A percentile compares a stretch with the other conserved stretches of the same genome.
Conservation (phyloP, 1,140 invertebrate genomes). For the Orussus abietinus region DNA sequence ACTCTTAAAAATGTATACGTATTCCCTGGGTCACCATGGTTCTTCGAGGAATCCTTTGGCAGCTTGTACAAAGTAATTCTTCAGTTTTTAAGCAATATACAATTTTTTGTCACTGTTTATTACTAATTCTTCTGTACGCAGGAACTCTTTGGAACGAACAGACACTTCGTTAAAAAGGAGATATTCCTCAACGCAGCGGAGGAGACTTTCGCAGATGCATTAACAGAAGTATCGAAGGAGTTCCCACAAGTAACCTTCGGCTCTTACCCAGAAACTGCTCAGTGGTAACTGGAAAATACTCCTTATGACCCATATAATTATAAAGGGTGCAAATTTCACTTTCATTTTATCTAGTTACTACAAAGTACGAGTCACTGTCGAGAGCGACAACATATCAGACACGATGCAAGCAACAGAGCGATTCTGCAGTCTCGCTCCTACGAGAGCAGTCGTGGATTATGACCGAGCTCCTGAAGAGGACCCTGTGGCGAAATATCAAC, state of each 20-base stretch:
- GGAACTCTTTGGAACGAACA: slow-evolving; percentile 42
- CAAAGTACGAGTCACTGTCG: slow-evolving; percentile 53
- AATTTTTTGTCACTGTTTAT: not conserved
- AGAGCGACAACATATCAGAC: slow-evolving; percentile 42
- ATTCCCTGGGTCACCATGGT: slow-evolving; percentile 73
- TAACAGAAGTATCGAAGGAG: slow-evolving; percentile 46
- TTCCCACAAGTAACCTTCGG: slow-evolving; percentile 53
- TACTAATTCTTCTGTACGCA: slow-evolving; percentile 21
- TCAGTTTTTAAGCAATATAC: too few species aligned
- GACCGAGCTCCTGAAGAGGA: slow-evolving; percentile 28
- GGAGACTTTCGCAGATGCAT: slow-evolving; percentile 45
- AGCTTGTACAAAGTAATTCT: slow-evolving; percentile 43
- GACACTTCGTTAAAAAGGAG: slow-evolving; percentile 43
- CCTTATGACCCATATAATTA: slow-evolving; percentile 5
- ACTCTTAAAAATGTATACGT: slow-evolving; percentile 70
- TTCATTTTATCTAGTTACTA: slow-evolving; percentile 44
- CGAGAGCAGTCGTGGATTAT: slow-evolving; percentile 30
- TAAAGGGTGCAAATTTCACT: slow-evolving; percentile 15
- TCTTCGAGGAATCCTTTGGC: slow-evolving; percentile 61
- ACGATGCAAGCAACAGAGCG: slow-evolving; percentile 42
- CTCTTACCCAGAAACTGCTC: slow-evolving; percentile 52
- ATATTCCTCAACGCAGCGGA: slow-evolving; percentile 51
- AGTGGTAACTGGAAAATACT: slow-evolving; percentile 35
- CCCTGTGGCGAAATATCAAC: slow-evolving; percentile 28
- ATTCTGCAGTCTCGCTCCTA: slow-evolving; percentile 43